Base-by-base conservation (phyloP, 2,888 invertebrate genomes). In the Aphodius sticticus region DNA sequence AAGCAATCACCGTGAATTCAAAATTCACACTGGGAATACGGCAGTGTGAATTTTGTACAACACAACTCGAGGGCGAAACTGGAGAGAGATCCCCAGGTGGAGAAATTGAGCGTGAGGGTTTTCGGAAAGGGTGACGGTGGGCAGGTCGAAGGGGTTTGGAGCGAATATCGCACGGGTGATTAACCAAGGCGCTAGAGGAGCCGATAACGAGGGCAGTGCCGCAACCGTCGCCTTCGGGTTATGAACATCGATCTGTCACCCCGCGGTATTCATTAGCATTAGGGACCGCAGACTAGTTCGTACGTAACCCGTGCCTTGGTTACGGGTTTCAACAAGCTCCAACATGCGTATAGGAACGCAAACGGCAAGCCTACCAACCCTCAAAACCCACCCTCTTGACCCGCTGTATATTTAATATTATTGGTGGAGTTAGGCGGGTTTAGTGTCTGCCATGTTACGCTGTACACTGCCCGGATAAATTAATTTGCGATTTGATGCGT, bases 231-330 rank as follows among this genome's bases (percentile, higher is more conserved):
- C 82, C 82, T 81, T 82, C 82, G 80, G 82, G 81, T 83, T 83
- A 84, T 83, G 83, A 84, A 83, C 86, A 85, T 86, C 85, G 86
- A 86, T 86, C 85, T 85, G 85, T 85, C 85, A 85, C 84, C 53
- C 85, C 84, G 82, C 83, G 82, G 84, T 83, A 83, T 84, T 80
- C 80, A 80, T 80, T 80, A 80, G 80, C 80, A 80, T 80, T 80
- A 80, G 78, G 76, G 77, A 78, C 80, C 74, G 35, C 37, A 74
- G 35, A 16, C 71, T 35, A 70, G 15, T 70, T 16, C 70, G 70
- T 70, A 74, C 6, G 74, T 74, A 37, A 74, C n/a, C 74, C 26
- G 36, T 74, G n/a, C 74, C 53, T 53, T 53, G 53, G 53, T 53
- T 53, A 53, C 7, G 9, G 53, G 53, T 53, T 53, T 5, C 53